A percentile compares a stretch with the other conserved stretches of the same genome.
Evolutionary conservation across 2,797 vertebrate genomes (phyloP).

Genomic region (Bradypus variegatus): DNA sequence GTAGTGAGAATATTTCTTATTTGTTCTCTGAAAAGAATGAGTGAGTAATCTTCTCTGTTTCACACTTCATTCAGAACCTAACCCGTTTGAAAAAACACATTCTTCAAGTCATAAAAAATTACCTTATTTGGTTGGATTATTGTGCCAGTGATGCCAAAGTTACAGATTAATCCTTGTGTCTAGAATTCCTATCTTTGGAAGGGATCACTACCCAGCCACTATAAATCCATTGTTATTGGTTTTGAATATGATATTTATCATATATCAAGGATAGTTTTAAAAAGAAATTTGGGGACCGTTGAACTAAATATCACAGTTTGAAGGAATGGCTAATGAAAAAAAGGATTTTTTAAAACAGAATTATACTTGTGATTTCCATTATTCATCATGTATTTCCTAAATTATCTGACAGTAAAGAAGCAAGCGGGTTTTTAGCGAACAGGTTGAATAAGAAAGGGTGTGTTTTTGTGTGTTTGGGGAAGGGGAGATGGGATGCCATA

Average conservation of each 20-base stretch:
- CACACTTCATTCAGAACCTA: constrained; percentile 23
- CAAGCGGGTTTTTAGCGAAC: background rate
- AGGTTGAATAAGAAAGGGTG: background rate
- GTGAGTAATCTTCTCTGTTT: background rate
- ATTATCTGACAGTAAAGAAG: background rate
- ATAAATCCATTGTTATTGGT: background rate
- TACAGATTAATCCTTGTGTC: background rate
- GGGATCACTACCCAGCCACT: background rate
- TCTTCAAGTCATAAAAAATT: background rate
- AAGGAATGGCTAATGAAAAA: background rate
- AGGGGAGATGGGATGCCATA: background rate
- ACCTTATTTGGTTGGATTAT: background rate
- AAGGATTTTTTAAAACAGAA: background rate
- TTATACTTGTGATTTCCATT: background rate
- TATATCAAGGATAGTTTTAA: background rate
- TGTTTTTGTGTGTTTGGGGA: background rate
- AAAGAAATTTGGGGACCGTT: constrained; percentile 9
- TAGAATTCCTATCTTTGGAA: background rate
- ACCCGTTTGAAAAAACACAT: constrained; percentile 2
- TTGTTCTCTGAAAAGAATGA: constrained; percentile 18
- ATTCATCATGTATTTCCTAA: background rate
- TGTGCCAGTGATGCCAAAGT: background rate
- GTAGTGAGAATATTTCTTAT: background rate
- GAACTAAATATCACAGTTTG: background rate
- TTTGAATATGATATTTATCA: background rate